Percentiles rank a stretch among this genome's conserved stretches.
Conservation (phyloP, 2,797 vertebrate species). For the Siniperca scherzeri region DNA sequence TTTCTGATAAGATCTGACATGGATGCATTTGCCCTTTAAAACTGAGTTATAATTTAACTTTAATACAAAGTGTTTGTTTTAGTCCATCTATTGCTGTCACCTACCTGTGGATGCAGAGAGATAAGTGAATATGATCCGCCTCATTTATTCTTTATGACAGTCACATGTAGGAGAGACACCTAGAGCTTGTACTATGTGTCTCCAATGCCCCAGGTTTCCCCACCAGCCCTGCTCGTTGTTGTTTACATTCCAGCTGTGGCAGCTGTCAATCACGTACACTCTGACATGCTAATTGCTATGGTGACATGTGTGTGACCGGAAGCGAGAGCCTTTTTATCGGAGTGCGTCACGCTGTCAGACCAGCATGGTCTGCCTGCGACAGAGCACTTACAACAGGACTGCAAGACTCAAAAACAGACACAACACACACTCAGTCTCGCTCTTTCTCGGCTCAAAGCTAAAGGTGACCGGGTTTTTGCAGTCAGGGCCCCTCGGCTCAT, state of each 20-base stretch:
- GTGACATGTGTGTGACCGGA: conserved; percentile 68
- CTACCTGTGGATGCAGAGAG: conserved; percentile 16
- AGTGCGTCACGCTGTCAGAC: conserved; percentile 63
- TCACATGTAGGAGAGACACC: conserved; percentile 19
- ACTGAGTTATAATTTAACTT: background rate
- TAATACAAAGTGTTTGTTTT: background rate
- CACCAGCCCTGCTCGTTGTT: conserved; percentile 17
- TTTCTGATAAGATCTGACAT: background rate
- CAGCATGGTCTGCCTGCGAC: conserved; percentile 47
- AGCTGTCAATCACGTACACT: conserved; percentile 73
- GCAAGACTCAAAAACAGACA: conserved; percentile 49
- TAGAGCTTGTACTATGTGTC: conserved; percentile 19
- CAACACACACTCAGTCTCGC: conserved; percentile 10
- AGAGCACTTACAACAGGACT: conserved; percentile 20
- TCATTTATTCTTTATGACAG: conserved; percentile 51
- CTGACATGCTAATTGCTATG: conserved; percentile 75
- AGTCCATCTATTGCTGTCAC: conserved; percentile 5
- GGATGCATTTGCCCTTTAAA: background rate
- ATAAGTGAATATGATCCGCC: conserved; percentile 10
- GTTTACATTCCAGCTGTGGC: conserved; percentile 68
- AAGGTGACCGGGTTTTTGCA: too few relatives aligned
- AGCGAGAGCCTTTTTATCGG: conserved; percentile 69
- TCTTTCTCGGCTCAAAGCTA: too few relatives aligned
- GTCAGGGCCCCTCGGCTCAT: too few relatives aligned
- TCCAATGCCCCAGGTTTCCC: conserved; percentile 27